Percentiles rank a stretch among this genome's conserved stretches.
Conservation (phyloP, 2,888 invertebrate genomes). For the Mycalesis mineus region DNA sequence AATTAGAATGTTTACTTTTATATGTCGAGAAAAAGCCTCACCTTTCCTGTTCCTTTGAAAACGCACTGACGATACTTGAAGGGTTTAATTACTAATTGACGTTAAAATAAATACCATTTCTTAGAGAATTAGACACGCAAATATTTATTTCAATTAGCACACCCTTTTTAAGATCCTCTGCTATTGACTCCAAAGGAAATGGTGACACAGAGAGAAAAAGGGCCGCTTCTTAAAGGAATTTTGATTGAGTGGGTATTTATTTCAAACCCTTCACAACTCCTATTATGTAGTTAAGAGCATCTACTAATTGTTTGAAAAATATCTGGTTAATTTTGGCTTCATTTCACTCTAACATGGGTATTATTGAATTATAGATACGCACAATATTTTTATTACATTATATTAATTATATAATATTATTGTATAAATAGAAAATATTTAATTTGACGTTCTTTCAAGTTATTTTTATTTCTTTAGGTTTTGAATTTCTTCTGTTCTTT, state of each 20-base stretch:
- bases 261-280: constrained; percentile 53
- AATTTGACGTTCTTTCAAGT: too few species aligned
- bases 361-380: too few species aligned
- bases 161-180: constrained; percentile 42
- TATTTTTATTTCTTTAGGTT: too few species aligned
- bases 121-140: constrained; percentile 61
- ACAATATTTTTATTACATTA: too few species aligned
- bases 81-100: constrained; percentile 35
- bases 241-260: constrained; percentile 56
- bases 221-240: constrained; percentile 43
- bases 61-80: neutral
- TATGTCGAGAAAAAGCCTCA: too few species aligned
- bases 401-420: too few species aligned
- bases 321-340: too few species aligned
- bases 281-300: constrained; percentile 54
- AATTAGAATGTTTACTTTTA: neutral
- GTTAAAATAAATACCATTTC: constrained; percentile 42
- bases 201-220: constrained; percentile 66
- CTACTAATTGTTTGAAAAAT: constrained; percentile 34
- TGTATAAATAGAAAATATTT: too few species aligned
- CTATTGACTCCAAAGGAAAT: constrained; percentile 66
- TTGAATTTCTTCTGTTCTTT: too few species aligned
- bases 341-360: too few species aligned
- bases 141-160: constrained; percentile 72
- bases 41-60: too few species aligned